Conservation (phyloP, 2,888 invertebrate species). For the Drosophila sordidapex region DNA sequence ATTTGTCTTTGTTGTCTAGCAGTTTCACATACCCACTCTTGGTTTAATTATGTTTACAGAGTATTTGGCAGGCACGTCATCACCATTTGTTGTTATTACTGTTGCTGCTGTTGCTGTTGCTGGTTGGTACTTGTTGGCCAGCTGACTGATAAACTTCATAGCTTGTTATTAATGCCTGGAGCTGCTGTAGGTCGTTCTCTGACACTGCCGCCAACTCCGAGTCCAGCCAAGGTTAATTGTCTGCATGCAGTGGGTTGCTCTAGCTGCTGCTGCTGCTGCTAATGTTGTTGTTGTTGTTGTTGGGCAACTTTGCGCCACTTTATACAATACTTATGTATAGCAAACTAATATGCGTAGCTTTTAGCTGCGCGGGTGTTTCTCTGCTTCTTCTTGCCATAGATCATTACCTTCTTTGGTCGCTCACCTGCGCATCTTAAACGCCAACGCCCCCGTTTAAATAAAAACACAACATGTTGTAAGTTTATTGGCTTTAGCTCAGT, state of each 20-base stretch:
- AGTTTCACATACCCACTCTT: neutral
- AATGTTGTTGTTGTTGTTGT: slow-evolving; percentile 24
- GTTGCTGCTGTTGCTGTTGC: slow-evolving; percentile 14
- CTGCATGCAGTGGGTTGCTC: slow-evolving; percentile 65
- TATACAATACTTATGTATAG: slow-evolving; percentile 51
- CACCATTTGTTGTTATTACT: slow-evolving; percentile 27
- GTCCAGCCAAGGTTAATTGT: slow-evolving; percentile 79
- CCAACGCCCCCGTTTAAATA: slow-evolving; percentile 45
- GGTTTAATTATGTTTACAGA: slow-evolving; percentile 1
- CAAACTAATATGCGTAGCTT: slow-evolving; percentile 22
- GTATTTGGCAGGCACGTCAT: slow-evolving; percentile 37
- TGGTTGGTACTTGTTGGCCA: slow-evolving; percentile 32
- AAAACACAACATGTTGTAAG: slow-evolving; percentile 30
- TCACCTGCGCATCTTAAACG: slow-evolving; percentile 72
- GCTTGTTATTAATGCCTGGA: slow-evolving; percentile 23
- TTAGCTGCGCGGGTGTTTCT: slow-evolving; percentile 65
- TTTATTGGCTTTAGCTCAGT: slow-evolving; percentile 34
- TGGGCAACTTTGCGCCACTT: slow-evolving; percentile 50
- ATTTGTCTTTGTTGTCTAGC: neutral
- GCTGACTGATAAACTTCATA: slow-evolving; percentile 67
- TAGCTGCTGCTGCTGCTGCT: neutral
- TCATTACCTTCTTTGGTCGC: slow-evolving; percentile 69
- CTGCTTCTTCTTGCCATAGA: slow-evolving; percentile 47
- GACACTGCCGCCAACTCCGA: slow-evolving; percentile 73
- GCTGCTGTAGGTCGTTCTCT: slow-evolving; percentile 73